Conservation (phyloP, 1,140 invertebrate genomes). For the Cydia splendana region DNA sequence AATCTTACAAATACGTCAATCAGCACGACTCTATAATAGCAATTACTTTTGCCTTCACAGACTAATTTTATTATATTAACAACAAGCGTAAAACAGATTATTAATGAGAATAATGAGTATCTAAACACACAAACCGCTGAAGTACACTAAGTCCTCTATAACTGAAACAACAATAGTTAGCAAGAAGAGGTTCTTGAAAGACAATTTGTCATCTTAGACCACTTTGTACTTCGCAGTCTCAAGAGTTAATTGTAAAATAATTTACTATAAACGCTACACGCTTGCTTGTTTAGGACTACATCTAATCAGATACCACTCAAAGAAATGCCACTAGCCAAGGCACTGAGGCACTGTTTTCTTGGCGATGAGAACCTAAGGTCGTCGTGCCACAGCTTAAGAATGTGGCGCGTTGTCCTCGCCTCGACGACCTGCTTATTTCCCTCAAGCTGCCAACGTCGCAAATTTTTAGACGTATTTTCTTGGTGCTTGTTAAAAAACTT, state of each 20-base stretch:
- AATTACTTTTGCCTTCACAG: not conserved
- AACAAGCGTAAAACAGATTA: not conserved
- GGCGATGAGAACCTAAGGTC: too few relatives aligned
- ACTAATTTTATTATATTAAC: not conserved
- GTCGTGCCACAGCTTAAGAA: too few relatives aligned
- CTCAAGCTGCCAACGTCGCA: too few relatives aligned
- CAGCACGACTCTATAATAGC: not conserved
- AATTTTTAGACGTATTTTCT: too few relatives aligned
- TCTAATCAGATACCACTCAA: not conserved
- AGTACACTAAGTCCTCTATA: not conserved
- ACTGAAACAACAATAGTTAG: constrained; percentile 8
- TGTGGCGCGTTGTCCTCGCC: too few relatives aligned
- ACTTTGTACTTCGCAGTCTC: not conserved
- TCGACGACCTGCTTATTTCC: too few relatives aligned
- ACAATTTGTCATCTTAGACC: not conserved
- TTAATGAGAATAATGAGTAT: not conserved
- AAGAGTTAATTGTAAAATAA: not conserved
- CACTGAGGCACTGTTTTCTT: too few relatives aligned
- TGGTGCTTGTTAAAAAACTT: too few relatives aligned
- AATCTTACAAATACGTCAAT: not conserved
- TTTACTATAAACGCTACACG: not conserved
- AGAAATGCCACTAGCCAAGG: not conserved
- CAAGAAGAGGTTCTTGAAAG: not conserved
- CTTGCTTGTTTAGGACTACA: not conserved
- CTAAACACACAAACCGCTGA: not conserved